Percentiles rank a stretch among this genome's conserved stretches.
Conservation (phyloP, 2,888 invertebrate species). For the Rhingia rostrata region DNA sequence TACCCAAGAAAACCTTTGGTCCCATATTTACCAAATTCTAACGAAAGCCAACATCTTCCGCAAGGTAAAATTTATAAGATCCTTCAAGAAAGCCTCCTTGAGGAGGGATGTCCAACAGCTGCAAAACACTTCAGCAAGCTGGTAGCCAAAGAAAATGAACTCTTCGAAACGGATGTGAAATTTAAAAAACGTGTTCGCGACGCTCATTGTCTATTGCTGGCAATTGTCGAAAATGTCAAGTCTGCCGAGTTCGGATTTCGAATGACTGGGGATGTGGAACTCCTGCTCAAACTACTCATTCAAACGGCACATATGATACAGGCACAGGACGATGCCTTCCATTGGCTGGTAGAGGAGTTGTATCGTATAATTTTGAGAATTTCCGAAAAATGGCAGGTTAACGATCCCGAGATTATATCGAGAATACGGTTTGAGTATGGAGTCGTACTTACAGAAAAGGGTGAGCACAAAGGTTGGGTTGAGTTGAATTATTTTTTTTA, state of each 20-base stretch:
- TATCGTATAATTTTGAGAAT: conserved; percentile 41
- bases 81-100: conserved; percentile 9
- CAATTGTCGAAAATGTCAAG: conserved; percentile 77
- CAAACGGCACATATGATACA: conserved; percentile 75
- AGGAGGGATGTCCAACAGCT: conserved; percentile 76
- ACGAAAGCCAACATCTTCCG: neutral
- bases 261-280: neutral
- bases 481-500: neutral
- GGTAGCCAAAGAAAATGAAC: conserved; percentile 76
- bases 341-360: conserved; percentile 57
- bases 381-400: conserved; percentile 1
- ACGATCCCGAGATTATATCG: conserved; percentile 33
- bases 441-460: conserved; percentile 35
- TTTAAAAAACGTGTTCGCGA: conserved; percentile 54
- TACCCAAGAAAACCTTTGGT: neutral
- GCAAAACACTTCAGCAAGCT: conserved; percentile 77
- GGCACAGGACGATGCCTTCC: conserved; percentile 39
- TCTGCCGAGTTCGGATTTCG: conserved; percentile 77
- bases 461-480: neutral
- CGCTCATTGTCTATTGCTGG: conserved; percentile 75
- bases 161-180: conserved; percentile 18
- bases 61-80: conserved; percentile 3
- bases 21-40: neutral
- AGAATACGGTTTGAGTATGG: conserved; percentile 54
- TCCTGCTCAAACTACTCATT: conserved; percentile 76